Evolutionary conservation across 2,797 vertebrate genomes (phyloP).

Genomic region (Pantherophis vulpinus): DNA sequence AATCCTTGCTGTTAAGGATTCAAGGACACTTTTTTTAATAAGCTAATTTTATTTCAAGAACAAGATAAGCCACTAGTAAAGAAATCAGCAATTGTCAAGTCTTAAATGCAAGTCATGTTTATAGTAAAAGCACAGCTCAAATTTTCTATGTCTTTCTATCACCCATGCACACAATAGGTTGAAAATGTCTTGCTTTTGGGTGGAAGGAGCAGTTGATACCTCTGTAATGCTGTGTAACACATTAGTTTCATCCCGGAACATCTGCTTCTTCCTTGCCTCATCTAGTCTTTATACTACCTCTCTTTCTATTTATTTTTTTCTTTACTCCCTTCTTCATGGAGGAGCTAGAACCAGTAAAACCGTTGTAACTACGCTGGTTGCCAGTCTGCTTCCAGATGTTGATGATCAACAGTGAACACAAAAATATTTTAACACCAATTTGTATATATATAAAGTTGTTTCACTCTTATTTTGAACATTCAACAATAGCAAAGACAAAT

Average conservation of each 20-base stretch:
- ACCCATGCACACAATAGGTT: not conserved
- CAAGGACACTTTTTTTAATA: not conserved
- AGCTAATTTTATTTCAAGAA: not conserved
- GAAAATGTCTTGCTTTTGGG: not conserved
- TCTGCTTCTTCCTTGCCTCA: not conserved
- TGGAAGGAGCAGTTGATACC: not conserved
- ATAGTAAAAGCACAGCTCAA: not conserved
- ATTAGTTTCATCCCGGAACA: not conserved
- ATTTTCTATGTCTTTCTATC: not conserved
- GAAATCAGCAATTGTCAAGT: not conserved
- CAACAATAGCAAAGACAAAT: conserved; percentile 4
- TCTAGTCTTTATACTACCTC: not conserved
- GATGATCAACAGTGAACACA: not conserved
- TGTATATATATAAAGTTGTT: not conserved
- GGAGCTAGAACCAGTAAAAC: not conserved
- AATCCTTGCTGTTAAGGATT: not conserved
- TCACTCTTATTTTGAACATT: not conserved
- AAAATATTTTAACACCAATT: not conserved
- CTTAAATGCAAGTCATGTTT: not conserved
- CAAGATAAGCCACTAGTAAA: not conserved
- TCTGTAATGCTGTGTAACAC: not conserved
- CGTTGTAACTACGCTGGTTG: not conserved
- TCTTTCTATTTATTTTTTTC: not conserved
- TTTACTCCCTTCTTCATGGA: not conserved
- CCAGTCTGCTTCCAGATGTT: not conserved